Conservation (phyloP, 2,797 vertebrate genomes). For the Cynodonichthys magdalenae region DNA sequence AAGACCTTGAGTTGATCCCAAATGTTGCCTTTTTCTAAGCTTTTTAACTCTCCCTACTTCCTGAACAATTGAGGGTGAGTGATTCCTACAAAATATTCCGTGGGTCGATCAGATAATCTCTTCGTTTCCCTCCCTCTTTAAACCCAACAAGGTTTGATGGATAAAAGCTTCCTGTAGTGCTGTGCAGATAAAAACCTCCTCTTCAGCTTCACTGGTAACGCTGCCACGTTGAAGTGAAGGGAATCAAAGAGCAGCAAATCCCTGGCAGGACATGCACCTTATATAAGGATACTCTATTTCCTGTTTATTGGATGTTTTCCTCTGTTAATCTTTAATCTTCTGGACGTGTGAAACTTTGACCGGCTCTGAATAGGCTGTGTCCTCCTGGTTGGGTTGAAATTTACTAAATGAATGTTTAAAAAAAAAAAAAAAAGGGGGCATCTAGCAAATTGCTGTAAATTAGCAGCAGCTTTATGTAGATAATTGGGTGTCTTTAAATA, state of each 20-base stretch:
- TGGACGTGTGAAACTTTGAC: conserved; percentile 16
- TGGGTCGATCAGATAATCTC: conserved; percentile 35
- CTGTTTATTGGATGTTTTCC: not conserved
- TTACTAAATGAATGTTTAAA: not conserved
- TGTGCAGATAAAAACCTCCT: conserved; percentile 37
- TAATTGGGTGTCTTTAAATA: conserved; percentile 37
- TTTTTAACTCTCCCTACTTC: not conserved
- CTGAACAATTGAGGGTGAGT: not conserved
- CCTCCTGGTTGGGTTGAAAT: conserved; percentile 13
- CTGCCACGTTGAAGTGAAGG: conserved; percentile 44
- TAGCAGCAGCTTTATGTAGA: conserved; percentile 15
- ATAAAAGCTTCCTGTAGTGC: not conserved
- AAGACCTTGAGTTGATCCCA: no score
- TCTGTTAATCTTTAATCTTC: conserved; percentile 34
- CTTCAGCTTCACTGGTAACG: conserved; percentile 27
- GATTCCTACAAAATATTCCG: not conserved
- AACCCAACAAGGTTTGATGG: conserved; percentile 34
- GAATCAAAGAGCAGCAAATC: conserved; percentile 57
- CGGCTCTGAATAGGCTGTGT: conserved; percentile 9
- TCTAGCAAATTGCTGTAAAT: conserved; percentile 5
- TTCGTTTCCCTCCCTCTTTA: conserved; percentile 10
- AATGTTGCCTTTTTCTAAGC: no score
- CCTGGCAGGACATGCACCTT: conserved; percentile 30
- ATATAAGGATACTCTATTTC: conserved; percentile 50
- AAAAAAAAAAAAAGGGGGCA: not conserved